Conservation (phyloP, 2,888 invertebrate genomes). For the Acanthosepion esculentum region DNA sequence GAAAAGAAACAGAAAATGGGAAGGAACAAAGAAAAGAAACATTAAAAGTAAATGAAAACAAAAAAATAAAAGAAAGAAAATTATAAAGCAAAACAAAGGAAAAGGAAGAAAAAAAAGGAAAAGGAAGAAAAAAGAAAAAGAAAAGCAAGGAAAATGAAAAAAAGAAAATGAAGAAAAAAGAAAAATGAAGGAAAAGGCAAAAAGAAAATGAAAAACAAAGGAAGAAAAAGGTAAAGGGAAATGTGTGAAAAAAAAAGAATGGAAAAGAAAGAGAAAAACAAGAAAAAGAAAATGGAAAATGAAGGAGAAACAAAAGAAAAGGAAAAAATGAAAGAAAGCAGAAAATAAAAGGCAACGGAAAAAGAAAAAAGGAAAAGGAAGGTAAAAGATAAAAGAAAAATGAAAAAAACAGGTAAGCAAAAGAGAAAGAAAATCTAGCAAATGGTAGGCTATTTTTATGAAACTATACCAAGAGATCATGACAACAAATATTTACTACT, state of each 20-base stretch:
- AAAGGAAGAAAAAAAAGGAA: background rate
- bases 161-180: background rate
- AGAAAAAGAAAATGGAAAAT: background rate
- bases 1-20: background rate
- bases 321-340: background rate
- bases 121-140: background rate
- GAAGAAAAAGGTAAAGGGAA: too few relatives aligned
- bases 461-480: too few relatives aligned
- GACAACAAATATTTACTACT: too few relatives aligned
- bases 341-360: background rate
- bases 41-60: background rate
- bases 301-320: background rate
- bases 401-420: background rate
- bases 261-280: background rate
- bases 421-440: background rate
- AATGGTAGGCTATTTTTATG: too few relatives aligned
- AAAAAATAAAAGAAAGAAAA: background rate
- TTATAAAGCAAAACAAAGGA: background rate
- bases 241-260: background rate
- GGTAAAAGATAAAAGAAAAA: background rate
- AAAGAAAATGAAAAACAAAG: too few relatives aligned
- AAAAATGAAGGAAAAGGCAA: background rate
- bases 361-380: background rate
- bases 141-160: background rate
- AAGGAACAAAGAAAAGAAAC: too few relatives aligned